Evolutionary conservation across 1,140 invertebrate species (phyloP), one percentile per base, ranked within the genome.

Genomic region (Sminthurides bifidus): DNA sequence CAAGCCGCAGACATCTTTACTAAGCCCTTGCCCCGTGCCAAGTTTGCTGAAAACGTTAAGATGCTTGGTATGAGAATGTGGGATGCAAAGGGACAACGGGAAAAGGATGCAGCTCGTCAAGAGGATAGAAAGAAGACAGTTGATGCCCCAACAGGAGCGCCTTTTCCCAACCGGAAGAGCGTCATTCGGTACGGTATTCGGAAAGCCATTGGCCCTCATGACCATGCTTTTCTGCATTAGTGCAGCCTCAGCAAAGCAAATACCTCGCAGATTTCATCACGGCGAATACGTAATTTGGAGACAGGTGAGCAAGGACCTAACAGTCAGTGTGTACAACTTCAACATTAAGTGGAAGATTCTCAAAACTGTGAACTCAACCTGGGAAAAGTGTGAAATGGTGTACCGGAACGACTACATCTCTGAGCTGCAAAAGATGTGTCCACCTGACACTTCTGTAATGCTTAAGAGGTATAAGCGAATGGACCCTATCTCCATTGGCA

Each of bases 1-100:
- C 64, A 71, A 38, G 1, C 66, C 12, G 68, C 70, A 3, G 69
- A 72, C 48, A 45, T 58, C 1, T 21, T 67, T 12, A 67, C 66
- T 0, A 67, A 67, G 33, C 38, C 61, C 5, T 31, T 63, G 23
- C 57, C 38, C n/a, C 54, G 40, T 12, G 3, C 24, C 6, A 61
- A 56, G 27, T 40, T 12, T 15, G 41, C 10, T 8, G 17, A 12
- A 37, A 12, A 17, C 33, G 10, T 37, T 12, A 12, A 37, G 33
- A 12, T 37, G 10, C 12, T 37, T 12, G 17, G 17, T 17, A 37
- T 37, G 33, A 23, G n/a, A n/a, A n/a, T n/a, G 12, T 37, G 10
- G 24, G 12, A 23, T 21, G 8, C 12, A n/a, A n/a, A n/a, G n/a
- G n/a, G n/a, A n/a, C n/a, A n/a, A n/a, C n/a, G n/a, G n/a, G n/a